Conservation (phyloP, 2,113 vertebrate genomes). For the Hipposideros armiger region DNA sequence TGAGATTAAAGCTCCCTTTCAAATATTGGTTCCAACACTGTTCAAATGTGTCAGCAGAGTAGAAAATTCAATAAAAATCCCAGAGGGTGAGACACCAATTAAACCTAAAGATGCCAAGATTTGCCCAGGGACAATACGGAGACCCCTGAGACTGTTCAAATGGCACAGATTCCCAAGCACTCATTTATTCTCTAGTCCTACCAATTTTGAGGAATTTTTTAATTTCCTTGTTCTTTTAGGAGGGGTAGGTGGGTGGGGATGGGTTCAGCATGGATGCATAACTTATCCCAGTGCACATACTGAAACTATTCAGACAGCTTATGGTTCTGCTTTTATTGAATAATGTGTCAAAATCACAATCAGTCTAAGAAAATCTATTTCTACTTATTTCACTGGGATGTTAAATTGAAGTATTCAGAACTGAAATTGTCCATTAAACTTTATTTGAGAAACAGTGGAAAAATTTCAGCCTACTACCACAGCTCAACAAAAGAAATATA, state of each 20-base stretch:
- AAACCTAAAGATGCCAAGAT: conserved; percentile 42
- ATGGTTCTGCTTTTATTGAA: background rate
- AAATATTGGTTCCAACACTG: conserved; percentile 54
- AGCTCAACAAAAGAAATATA: background rate
- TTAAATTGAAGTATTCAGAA: background rate
- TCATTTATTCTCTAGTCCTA: background rate
- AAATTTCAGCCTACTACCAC: background rate
- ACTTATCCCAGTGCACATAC: background rate
- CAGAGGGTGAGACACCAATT: conserved; percentile 67
- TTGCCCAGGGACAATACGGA: background rate
- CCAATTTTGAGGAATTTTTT: background rate
- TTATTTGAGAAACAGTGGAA: background rate
- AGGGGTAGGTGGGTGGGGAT: no score
- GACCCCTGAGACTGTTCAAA: background rate
- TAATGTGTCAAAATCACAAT: background rate
- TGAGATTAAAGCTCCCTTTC: conserved; percentile 74
- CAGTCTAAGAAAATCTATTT: background rate
- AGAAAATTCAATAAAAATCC: conserved; percentile 71
- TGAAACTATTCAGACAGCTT: background rate
- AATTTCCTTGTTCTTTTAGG: background rate
- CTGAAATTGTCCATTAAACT: background rate
- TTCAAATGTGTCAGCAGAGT: conserved; percentile 64
- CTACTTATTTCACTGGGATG: background rate
- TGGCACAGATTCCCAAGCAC: background rate
- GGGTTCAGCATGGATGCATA: background rate